Base-by-base conservation (phyloP, 2,888 invertebrate species). In the Protophormia terraenovae region DNA sequence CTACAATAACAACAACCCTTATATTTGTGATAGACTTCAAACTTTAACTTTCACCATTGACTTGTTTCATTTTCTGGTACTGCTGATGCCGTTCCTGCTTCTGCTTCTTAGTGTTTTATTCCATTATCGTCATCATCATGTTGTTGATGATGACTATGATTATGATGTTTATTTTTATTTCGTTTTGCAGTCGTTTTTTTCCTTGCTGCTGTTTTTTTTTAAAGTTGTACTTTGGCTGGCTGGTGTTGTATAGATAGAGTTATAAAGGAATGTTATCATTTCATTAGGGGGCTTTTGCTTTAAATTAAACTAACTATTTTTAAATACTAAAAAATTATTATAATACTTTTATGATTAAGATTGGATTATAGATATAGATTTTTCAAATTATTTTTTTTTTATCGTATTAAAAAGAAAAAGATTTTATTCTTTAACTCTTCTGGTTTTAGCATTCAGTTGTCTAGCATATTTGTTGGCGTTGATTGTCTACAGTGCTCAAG, bases 21-120 rank as follows among this genome's bases (percentile, higher is more conserved):
- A 78, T 78, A 64, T 55, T 64, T 78, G 58, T 58, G 47, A 82
- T 75, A 85, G 77, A 85, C 69, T 82, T 71, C 35, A 80, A 80
- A 80, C 47, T 80, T 73, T 77, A 84, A 84, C 76, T 73, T 84
- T 85, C 67, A 78, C 78, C 66, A 82, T 82, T 85, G 85, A 82
- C 81, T 82, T 78, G 78, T 73, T 73, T 73, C 45, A 38, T 24
- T 66, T 72, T 41, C 32, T 58, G 19, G 16, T 27, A 19, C 75
- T 76, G 67, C 22, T 67, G 69, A 45, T 27, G 14, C 32, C 35
- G 3, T 62, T 64, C 14, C 41, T 38, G 16, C 29, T 16, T 16
- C n/a, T 38, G 62, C 35, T 55, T 45, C 78, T 69, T 50, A 24
- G 45, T 29, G 14, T 53, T 45, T 10, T 64, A 32, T 41, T 32